These are phyloP conservation scores for Vanacampus margaritifer DNA, from an alignment of 2,113 vertebrate genomes.

Conservation along the genomic window DNA sequence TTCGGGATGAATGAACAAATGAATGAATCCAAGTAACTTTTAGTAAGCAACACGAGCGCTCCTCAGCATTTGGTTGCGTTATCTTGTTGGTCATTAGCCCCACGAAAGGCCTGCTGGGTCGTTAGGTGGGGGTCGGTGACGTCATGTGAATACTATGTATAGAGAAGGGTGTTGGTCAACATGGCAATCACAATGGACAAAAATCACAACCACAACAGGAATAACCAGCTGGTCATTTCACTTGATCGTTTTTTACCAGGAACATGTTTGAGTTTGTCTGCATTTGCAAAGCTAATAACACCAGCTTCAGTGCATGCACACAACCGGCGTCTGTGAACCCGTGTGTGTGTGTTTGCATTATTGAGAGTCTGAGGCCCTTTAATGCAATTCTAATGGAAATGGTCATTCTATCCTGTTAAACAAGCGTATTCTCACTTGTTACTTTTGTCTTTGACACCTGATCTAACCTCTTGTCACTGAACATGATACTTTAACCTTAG, in stretches of 20 bases:
- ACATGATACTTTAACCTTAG: conserved; percentile 26
- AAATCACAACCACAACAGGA: too few species aligned
- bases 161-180: too few species aligned
- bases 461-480: conserved; percentile 5
- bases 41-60: too few species aligned
- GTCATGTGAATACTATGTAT: too few species aligned
- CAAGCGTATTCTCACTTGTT: background rate
- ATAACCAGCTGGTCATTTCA: conserved; percentile 21
- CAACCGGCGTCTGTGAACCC: background rate
- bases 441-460: conserved; percentile 25
- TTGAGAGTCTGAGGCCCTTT: conserved; percentile 12
- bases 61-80: too few species aligned
- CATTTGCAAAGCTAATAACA: conserved; percentile 19
- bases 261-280: conserved; percentile 17
- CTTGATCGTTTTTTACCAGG: background rate
- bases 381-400: background rate
- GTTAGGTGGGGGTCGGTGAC: too few species aligned
- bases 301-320: background rate
- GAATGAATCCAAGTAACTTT: too few species aligned
- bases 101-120: too few species aligned
- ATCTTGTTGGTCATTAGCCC: too few species aligned
- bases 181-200: too few species aligned
- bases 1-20: too few species aligned
- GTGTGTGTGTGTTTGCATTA: conserved; percentile 25
- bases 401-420: too few species aligned